A percentile compares a stretch with the other conserved stretches of the same genome.
These are phyloP conservation scores for Hystrix cristata DNA, from an alignment of 2,113 vertebrate species.

Conservation along the genomic window DNA sequence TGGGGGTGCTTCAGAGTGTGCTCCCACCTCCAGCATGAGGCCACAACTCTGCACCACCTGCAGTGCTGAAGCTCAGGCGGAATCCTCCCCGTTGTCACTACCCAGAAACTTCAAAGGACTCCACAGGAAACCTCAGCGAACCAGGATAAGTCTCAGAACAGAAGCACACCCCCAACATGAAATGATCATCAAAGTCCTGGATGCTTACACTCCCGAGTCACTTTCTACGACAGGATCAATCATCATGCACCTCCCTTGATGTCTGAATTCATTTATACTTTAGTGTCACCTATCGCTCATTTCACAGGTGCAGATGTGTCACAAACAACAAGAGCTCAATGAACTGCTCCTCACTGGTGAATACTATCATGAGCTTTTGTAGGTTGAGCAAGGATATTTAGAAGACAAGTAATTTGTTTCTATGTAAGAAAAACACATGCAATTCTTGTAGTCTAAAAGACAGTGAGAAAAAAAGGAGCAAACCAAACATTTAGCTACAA, in stretches of 20 bases:
- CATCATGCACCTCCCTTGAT: background rate
- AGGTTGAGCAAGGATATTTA: background rate
- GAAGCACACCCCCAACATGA: background rate
- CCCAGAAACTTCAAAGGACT: background rate
- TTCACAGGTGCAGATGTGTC: background rate
- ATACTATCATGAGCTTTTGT: background rate
- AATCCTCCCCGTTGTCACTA: background rate
- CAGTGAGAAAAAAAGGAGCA: background rate
- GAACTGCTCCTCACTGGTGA: background rate
- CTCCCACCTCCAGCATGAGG: background rate
- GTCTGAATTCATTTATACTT: background rate
- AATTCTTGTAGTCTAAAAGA: background rate
- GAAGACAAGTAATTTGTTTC: background rate
- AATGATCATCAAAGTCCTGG: background rate
- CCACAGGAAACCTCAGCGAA: background rate
- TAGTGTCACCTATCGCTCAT: background rate
- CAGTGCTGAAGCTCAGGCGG: background rate
- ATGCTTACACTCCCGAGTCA: background rate
- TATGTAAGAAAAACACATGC: background rate
- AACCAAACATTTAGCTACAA: background rate
- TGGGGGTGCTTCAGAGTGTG: too few species aligned
- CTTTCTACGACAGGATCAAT: background rate
- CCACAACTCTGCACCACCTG: accelerated
- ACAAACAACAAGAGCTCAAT: background rate
- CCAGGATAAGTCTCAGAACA: background rate